A percentile compares a stretch with the other conserved stretches of the same genome.
These are phyloP conservation scores for Portunus trituberculatus DNA, from an alignment of 1,140 invertebrate species.

Conservation along the genomic window DNA sequence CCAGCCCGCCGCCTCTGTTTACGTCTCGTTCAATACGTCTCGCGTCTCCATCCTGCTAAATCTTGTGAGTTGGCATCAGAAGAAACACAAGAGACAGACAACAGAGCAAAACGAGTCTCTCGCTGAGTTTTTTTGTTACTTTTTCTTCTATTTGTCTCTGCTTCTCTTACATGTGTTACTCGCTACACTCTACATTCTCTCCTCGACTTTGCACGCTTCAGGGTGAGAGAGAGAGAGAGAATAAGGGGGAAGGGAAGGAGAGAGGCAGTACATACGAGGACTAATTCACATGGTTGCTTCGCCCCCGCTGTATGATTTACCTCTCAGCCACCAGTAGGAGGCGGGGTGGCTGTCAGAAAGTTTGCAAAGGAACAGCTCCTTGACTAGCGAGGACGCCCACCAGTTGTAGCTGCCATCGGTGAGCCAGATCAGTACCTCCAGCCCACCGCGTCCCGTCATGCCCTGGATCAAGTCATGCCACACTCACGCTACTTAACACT, in stretches of 20 bases:
- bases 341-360: slow-evolving; percentile 55
- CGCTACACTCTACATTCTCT: too few species aligned
- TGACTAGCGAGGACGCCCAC: slow-evolving; percentile 56
- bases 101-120: too few species aligned
- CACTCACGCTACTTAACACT: too few species aligned
- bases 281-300: slow-evolving; percentile 40
- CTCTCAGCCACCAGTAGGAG: neutral
- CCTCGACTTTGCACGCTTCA: neutral
- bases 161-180: too few species aligned
- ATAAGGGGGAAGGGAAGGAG: neutral
- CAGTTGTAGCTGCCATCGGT: slow-evolving; percentile 53
- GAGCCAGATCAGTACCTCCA: neutral
- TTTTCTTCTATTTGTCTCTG: too few species aligned
- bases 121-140: too few species aligned
- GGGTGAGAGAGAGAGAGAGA: neutral
- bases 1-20: too few species aligned
- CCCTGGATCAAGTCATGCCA: neutral
- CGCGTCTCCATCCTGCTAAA: too few species aligned
- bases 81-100: too few species aligned
- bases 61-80: too few species aligned
- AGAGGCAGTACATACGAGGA: neutral
- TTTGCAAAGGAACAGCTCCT: slow-evolving; percentile 43
- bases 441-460: neutral
- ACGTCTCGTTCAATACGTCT: too few species aligned
- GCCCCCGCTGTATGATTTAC: slow-evolving; percentile 30